Conservation (phyloP, 1,140 invertebrate species). For the Rhagoletis zephyria region DNA sequence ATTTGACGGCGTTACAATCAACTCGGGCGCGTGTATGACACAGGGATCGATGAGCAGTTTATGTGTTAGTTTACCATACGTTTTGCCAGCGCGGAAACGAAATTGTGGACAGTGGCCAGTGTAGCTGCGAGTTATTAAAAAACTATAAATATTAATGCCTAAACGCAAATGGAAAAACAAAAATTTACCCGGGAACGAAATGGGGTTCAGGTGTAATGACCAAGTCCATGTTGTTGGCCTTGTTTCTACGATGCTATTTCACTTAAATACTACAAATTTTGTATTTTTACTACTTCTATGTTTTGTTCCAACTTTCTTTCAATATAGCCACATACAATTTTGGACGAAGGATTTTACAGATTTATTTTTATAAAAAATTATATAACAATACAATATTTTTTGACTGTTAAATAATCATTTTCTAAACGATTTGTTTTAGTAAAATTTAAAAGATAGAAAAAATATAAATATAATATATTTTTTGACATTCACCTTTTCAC, state of each 20-base stretch:
- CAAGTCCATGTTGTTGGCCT: constrained; percentile 60
- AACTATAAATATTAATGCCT: not conserved
- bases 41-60: constrained; percentile 82
- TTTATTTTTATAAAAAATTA: not conserved
- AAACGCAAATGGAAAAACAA: not conserved
- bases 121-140: constrained; percentile 75
- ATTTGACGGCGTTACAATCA: constrained; percentile 79
- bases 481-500: constrained; percentile 6
- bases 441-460: not conserved
- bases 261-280: not conserved
- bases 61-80: constrained; percentile 81
- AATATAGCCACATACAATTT: not conserved
- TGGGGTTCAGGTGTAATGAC: constrained; percentile 75
- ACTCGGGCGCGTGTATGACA: constrained; percentile 79
- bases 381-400: not conserved
- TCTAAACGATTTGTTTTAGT: not conserved
- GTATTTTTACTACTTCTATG: not conserved
- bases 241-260: not conserved
- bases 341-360: not conserved
- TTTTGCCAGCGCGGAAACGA: constrained; percentile 80
- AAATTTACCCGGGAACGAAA: constrained; percentile 76
- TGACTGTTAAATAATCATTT: not conserved
- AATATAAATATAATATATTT: not conserved
- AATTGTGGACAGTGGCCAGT: constrained; percentile 83
- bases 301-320: constrained; percentile 9